Percentiles rank a stretch among this genome's conserved stretches.
These are phyloP conservation scores for Cheirogaleus major DNA, from an alignment of 2,797 vertebrate species.

Conservation along the genomic window DNA sequence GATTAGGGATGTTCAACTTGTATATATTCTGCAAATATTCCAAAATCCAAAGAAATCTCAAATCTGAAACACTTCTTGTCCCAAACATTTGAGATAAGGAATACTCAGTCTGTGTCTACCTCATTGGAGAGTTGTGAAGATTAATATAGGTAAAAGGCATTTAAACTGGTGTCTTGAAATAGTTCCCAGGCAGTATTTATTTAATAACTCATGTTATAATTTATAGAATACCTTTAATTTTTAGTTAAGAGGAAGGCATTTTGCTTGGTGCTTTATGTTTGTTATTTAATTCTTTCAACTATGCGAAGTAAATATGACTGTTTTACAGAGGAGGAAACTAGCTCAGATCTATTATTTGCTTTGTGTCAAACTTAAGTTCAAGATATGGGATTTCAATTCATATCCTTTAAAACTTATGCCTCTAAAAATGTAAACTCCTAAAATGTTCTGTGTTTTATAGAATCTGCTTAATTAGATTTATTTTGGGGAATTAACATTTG, in stretches of 20 bases:
- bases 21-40: not conserved
- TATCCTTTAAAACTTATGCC: not conserved
- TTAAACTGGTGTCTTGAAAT: not conserved
- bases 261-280: not conserved
- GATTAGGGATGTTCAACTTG: not conserved
- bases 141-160: not conserved
- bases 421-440: not conserved
- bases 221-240: not conserved
- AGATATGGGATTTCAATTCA: not conserved
- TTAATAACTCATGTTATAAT: not conserved
- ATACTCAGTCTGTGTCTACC: not conserved
- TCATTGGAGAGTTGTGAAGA: slow-evolving; percentile 2
- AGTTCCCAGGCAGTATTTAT: not conserved
- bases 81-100: not conserved
- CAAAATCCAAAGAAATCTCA: not conserved
- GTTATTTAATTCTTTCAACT: not conserved
- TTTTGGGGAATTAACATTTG: slow-evolving; percentile 4
- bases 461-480: not conserved
- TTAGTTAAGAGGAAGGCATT: not conserved
- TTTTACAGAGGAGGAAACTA: not conserved
- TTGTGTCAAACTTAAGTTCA: not conserved
- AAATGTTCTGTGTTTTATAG: not conserved
- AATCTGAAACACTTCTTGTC: not conserved
- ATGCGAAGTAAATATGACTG: not conserved
- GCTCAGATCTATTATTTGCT: not conserved